These are phyloP conservation scores for Melangyna quadrimaculata DNA, from an alignment of 2,888 invertebrate species.

Conservation along the genomic window DNA sequence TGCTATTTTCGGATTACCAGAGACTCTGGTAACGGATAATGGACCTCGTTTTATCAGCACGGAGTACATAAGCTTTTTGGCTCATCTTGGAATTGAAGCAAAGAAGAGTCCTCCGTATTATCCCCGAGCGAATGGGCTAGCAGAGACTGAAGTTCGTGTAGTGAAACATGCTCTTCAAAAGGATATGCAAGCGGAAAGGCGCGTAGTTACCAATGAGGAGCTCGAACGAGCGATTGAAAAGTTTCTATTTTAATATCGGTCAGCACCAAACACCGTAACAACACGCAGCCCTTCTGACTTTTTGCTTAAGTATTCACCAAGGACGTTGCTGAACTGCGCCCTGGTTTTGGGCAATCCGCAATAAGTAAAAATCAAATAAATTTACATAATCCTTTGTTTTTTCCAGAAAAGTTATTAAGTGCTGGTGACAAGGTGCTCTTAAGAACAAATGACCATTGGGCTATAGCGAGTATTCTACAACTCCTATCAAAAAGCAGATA, in stretches of 20 bases:
- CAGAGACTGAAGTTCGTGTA: too few species aligned
- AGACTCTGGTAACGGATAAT: constrained; percentile 6
- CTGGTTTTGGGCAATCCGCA: not conserved
- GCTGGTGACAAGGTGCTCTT: not conserved
- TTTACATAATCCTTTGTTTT: not conserved
- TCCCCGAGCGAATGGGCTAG: too few species aligned
- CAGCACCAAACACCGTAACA: not conserved
- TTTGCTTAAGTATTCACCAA: not conserved
- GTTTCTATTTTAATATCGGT: too few species aligned
- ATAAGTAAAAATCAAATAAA: not conserved
- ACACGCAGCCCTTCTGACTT: not conserved
- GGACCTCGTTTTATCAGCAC: not conserved
- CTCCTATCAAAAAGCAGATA: too few species aligned
- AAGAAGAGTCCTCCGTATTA: too few species aligned
- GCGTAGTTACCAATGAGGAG: not conserved
- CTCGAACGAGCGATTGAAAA: not conserved
- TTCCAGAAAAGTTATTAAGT: not conserved
- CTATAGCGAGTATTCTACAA: not conserved
- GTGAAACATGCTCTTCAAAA: not conserved
- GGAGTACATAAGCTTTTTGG: not conserved
- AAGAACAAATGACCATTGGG: constrained; percentile 3
- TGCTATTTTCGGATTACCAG: too few species aligned
- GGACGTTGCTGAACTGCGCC: not conserved
- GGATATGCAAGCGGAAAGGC: not conserved
- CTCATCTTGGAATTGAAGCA: constrained; percentile 6